A percentile compares a stretch with the other conserved stretches of the same genome.
Evolutionary conservation across 2,888 invertebrate species (phyloP).

Genomic region (Panopea generosa): DNA sequence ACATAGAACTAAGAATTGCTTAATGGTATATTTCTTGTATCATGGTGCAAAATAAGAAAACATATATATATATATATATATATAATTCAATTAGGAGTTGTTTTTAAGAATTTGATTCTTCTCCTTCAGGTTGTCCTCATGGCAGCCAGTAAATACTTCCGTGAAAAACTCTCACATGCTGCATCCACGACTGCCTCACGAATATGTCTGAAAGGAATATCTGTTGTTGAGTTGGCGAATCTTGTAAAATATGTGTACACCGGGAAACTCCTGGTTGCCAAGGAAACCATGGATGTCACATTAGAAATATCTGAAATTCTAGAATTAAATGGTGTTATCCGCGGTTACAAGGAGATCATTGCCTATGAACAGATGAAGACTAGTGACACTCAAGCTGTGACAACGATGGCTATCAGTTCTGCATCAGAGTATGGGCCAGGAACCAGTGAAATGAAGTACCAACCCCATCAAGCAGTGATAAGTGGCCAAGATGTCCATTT

Average conservation of each 20-base stretch:
- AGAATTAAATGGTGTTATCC: slow-evolving; percentile 46
- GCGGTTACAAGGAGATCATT: slow-evolving; percentile 56
- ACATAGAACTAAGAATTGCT: too few species aligned
- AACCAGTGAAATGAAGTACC: not conserved
- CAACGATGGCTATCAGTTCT: not conserved
- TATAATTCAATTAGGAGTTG: too few species aligned
- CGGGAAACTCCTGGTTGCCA: slow-evolving; percentile 57
- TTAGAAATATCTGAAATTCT: slow-evolving; percentile 58
- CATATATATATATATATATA: too few species aligned
- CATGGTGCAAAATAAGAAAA: too few species aligned
- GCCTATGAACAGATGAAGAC: slow-evolving; percentile 38
- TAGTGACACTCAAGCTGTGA: not conserved
- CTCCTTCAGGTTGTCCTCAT: slow-evolving; percentile 60
- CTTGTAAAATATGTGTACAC: slow-evolving; percentile 61
- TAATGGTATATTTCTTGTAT: too few species aligned
- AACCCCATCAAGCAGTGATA: not conserved
- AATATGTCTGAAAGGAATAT: slow-evolving; percentile 58
- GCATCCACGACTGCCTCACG: slow-evolving; percentile 35
- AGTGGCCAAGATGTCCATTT: not conserved
- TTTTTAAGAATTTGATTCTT: too few species aligned
- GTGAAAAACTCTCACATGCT: slow-evolving; percentile 48
- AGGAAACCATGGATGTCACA: slow-evolving; percentile 58
- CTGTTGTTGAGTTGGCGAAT: slow-evolving; percentile 57
- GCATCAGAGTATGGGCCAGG: not conserved
- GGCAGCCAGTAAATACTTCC: slow-evolving; percentile 61